Conservation (phyloP, 2,797 vertebrate species). For the Centropyge bicolor region DNA sequence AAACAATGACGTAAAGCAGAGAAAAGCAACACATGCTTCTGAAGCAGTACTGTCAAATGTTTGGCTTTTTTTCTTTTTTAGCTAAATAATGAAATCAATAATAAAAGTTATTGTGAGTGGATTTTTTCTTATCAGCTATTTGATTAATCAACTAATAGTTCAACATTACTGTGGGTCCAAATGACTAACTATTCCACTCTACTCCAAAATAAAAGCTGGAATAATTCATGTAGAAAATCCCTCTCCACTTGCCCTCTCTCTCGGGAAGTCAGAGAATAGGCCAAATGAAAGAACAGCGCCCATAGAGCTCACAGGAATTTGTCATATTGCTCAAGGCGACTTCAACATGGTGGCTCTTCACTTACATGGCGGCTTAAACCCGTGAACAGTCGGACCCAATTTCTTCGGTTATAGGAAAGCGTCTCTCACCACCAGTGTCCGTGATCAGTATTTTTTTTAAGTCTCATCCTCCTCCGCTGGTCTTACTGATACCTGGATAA, state of each 20-base stretch:
- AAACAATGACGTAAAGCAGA: conserved; percentile 8
- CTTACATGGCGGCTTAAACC: conserved; percentile 24
- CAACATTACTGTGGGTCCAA: background rate
- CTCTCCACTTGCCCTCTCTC: background rate
- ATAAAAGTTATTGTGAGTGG: background rate
- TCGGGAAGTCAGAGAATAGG: background rate
- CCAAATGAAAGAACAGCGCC: background rate
- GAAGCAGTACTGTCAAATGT: background rate
- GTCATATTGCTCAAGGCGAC: conserved; percentile 13
- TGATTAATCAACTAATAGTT: background rate
- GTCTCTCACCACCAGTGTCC: conserved; percentile 13
- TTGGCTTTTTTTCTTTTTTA: background rate
- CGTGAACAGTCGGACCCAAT: background rate
- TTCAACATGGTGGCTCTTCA: conserved; percentile 6
- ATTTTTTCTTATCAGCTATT: background rate
- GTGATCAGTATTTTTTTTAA: conserved; percentile 23
- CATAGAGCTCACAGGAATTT: conserved; percentile 6
- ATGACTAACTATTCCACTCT: background rate
- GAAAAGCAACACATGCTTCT: background rate
- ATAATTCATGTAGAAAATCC: background rate
- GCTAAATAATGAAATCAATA: background rate
- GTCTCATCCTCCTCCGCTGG: background rate
- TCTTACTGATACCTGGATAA: conserved; percentile 59
- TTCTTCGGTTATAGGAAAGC: conserved; percentile 8
- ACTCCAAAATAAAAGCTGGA: background rate